Base-by-base conservation (phyloP, 2,797 vertebrate species). In the Steatocranus sp. region DNA sequence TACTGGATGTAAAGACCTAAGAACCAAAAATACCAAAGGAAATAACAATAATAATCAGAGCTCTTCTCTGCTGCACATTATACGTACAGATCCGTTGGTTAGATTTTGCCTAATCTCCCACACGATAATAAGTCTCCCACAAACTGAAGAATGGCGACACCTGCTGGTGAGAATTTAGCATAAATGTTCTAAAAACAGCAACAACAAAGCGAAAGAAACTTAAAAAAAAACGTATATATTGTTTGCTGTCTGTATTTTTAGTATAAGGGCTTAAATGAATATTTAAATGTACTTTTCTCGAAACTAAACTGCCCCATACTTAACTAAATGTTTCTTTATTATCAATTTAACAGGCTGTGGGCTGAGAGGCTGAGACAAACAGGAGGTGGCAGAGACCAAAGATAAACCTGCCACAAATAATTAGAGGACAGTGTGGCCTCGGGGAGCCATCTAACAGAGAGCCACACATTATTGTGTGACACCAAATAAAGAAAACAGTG, bases 91-190 rank as follows among this genome's bases (percentile, higher is more conserved):
- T 43, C 10, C 36, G 11, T 63, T 58, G 53, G 84, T 81, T 50
- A 81, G 74, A 86, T 86, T 80, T 83, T 46, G 18, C 75, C 15
- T 80, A 61, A 81, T 87, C 80, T 18, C 32, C 36, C 2, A 68
- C n/a, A 14, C 66, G 38, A 49, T 6, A 66, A 81, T 68, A 43
- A n/a, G 11, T 27, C 5, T 2, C 5, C 53, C 34, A 78, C 53
- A 30, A 14, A 77, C 27, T 79, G 82, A 54, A 79, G 54, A 87
- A 87, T 5, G 83, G 85, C 83, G 93, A 87, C 94, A 14, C 92
- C 93, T 79, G 79, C 86, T 92, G 95, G 90, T 75, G n/a, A 51
- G 7, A 73, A 8, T 32, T 25, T 11, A 66, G n/a, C 8, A 51
- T 30, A 14, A 14, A n/a, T 6, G 25, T 73, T 23, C 30, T 48